Conservation (phyloP, 2,113 vertebrate genomes). For the Podiceps cristatus region DNA sequence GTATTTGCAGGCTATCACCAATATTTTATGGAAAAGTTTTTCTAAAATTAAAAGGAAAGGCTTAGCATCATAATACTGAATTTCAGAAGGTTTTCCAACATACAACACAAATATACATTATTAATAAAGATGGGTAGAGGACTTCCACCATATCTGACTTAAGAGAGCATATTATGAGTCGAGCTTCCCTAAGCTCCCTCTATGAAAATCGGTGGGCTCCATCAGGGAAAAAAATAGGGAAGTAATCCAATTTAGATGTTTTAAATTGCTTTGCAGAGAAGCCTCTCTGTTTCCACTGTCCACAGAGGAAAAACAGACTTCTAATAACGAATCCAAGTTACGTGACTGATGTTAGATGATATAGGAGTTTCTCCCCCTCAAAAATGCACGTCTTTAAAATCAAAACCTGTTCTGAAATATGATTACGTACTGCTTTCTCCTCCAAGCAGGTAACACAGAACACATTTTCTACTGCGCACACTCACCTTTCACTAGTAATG, state of each 20-base stretch:
- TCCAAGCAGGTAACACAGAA: not conserved
- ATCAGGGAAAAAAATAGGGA: not conserved
- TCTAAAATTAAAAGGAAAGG: not conserved
- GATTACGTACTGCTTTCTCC: not conserved
- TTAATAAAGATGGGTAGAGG: not conserved
- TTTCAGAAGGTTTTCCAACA: not conserved
- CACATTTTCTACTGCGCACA: not conserved
- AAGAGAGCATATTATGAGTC: not conserved
- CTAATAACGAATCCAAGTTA: not conserved
- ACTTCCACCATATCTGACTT: not conserved
- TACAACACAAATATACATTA: not conserved
- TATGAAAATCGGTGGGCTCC: not conserved
- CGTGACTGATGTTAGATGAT: not conserved
- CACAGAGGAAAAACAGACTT: not conserved
- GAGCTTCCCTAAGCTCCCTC: not conserved
- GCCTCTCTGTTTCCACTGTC: not conserved
- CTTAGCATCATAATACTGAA: not conserved
- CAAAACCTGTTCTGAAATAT: not conserved
- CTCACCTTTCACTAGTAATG: not conserved
- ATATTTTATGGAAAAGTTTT: not conserved
- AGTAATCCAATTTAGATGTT: not conserved
- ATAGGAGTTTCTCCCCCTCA: not conserved
- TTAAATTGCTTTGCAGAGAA: not conserved
- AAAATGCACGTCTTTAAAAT: not conserved
- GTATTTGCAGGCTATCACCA: not conserved